phyloP scores from a whole-genome alignment of 2,113 vertebrate genomes.

The Esox niger region DNA sequence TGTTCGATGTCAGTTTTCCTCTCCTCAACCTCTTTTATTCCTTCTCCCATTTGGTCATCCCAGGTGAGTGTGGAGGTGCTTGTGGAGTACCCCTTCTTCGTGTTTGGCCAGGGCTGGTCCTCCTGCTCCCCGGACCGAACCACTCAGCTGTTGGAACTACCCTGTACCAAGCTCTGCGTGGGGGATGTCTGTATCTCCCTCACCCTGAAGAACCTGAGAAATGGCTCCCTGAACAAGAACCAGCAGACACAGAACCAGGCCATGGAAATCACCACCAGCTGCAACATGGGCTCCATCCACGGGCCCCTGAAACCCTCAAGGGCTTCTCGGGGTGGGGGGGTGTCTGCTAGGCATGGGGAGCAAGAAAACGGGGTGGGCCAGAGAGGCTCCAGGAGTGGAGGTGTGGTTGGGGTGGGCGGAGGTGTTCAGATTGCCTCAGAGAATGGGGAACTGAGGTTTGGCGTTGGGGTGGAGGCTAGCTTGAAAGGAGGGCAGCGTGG shows the following conservation, averaged over 20 bases:
- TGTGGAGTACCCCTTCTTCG: constrained; percentile 98
- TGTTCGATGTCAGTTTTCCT: background rate
- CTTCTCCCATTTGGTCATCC: constrained; percentile 1
- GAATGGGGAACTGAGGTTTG: constrained; percentile 87
- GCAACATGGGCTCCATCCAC: constrained; percentile 43
- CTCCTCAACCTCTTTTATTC: background rate
- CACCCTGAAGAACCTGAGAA: constrained; percentile 95
- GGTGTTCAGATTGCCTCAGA: constrained; percentile 72
- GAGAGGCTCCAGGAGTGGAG: constrained; percentile 42
- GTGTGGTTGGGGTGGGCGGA: constrained; percentile 30
- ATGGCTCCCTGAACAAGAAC: constrained; percentile 93
- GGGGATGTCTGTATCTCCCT: constrained; percentile 99
- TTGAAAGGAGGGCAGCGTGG: constrained; percentile 34
- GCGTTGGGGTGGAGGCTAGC: constrained; percentile 65
- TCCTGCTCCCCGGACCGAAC: constrained; percentile 96
- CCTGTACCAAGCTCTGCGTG: constrained; percentile 94
- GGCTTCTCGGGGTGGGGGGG: constrained; percentile 64
- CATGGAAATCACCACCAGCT: constrained; percentile 22
- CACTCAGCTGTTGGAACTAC: constrained; percentile 94
- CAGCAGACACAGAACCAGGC: constrained; percentile 68
- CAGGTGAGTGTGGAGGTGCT: constrained; percentile 97
- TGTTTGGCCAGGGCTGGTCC: constrained; percentile 99
- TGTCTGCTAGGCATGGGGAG: constrained; percentile 79
- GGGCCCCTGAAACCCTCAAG: constrained; percentile 83
- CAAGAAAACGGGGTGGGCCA: constrained; percentile 89